A percentile compares a stretch with the other conserved stretches of the same genome.
phyloP scores from a whole-genome alignment of 1,140 invertebrate genomes.

The Lasioglossum albipes region DNA sequence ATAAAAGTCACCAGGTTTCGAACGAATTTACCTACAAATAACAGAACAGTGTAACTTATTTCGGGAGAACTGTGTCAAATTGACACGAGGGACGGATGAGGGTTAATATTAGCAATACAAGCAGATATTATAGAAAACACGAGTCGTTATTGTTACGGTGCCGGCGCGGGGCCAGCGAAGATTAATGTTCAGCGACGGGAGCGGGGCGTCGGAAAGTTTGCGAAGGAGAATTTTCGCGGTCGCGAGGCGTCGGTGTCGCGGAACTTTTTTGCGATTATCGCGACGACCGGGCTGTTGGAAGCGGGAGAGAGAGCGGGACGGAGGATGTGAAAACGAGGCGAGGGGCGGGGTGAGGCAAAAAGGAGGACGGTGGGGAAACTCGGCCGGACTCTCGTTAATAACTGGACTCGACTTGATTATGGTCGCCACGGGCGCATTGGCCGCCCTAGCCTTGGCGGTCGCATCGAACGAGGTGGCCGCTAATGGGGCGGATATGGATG shows the following conservation, averaged over 20 bases:
- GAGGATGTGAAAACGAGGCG: not conserved
- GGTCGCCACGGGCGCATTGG: slow-evolving; percentile 54
- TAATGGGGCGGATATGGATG: slow-evolving; percentile 64
- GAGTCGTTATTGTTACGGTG: not conserved
- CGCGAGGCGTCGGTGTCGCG: not conserved
- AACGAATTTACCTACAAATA: too few species aligned
- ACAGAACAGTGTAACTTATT: too few species aligned
- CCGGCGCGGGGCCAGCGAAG: not conserved
- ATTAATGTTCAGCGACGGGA: not conserved
- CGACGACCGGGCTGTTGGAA: not conserved
- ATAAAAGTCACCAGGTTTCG: too few species aligned
- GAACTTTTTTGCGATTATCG: slow-evolving; percentile 11
- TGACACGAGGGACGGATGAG: too few species aligned
- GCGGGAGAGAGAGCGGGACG: not conserved
- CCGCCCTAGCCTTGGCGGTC: slow-evolving; percentile 46
- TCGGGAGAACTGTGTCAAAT: too few species aligned
- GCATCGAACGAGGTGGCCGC: slow-evolving; percentile 55
- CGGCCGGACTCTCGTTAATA: slow-evolving; percentile 55
- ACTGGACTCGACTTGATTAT: slow-evolving; percentile 65
- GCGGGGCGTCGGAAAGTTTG: not conserved
- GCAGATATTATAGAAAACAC: not conserved
- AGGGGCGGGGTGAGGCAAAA: slow-evolving; percentile 13
- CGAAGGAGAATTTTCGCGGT: not conserved
- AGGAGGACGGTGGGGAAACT: slow-evolving; percentile 21
- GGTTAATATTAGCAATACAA: not conserved